Conservation (phyloP, 2,888 invertebrate genomes). For the Scaeva pyrastri region DNA sequence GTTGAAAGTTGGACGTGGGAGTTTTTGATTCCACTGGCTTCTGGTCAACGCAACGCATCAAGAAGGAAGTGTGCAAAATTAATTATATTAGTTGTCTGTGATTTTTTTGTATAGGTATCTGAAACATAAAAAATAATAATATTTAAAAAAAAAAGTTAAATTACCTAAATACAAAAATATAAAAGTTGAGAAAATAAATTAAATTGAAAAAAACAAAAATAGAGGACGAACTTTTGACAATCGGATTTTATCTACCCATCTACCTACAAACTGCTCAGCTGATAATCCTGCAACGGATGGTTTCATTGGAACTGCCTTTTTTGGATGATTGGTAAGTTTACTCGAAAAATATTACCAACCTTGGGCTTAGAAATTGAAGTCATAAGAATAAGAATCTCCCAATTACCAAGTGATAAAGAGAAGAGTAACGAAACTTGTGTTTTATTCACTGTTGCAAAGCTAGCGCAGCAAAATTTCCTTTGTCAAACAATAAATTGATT, state of each 20-base stretch:
- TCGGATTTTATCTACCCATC: conserved; percentile 14
- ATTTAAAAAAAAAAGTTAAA: background rate
- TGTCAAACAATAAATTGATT: no score
- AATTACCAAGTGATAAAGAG: no score
- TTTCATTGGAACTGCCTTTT: conserved; percentile 12
- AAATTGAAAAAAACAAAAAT: background rate
- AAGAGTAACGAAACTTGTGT: no score
- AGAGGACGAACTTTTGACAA: background rate
- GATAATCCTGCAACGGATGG: background rate
- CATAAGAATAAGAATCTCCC: no score
- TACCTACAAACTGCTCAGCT: background rate
- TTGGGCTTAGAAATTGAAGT: no score
- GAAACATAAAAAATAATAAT: background rate
- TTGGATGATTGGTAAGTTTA: conserved; percentile 18
- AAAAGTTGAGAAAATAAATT: no score
- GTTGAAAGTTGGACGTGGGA: conserved; percentile 28
- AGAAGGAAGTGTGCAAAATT: conserved; percentile 46
- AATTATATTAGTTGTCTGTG: conserved; percentile 50
- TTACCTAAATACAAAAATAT: no score
- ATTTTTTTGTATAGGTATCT: conserved; percentile 20
- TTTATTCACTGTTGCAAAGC: no score
- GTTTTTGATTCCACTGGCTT: conserved; percentile 19
- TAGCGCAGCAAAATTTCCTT: no score
- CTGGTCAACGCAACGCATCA: conserved; percentile 15
- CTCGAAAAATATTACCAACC: background rate